These are phyloP conservation scores for Polypterus bichir DNA, from an alignment of 2,113 vertebrate species.

Conservation along the genomic window DNA sequence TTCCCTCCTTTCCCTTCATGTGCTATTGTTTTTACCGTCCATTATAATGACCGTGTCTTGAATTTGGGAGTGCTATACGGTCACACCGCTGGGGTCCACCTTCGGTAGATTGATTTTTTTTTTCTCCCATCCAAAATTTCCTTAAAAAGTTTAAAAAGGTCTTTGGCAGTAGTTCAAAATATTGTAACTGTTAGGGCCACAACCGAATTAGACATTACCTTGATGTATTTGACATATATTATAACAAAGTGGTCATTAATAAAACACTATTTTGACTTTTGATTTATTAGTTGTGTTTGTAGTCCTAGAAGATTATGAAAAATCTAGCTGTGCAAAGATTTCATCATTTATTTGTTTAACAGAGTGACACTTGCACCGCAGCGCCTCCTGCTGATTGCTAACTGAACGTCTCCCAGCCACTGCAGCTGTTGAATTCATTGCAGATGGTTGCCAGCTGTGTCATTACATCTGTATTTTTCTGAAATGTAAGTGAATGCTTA, in stretches of 20 bases:
- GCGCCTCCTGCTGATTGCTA: too few species aligned
- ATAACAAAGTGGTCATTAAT: constrained; percentile 69
- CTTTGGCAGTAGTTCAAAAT: constrained; percentile 9
- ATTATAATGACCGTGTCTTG: constrained; percentile 13
- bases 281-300: constrained; percentile 39
- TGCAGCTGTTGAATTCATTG: neutral
- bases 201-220: constrained; percentile 66
- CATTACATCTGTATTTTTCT: too few species aligned
- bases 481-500: too few species aligned
- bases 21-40: constrained; percentile 6
- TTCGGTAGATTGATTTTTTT: neutral
- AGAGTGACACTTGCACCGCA: neutral
- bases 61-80: constrained; percentile 20
- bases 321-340: neutral
- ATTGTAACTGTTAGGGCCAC: constrained; percentile 51
- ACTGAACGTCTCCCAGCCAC: neutral
- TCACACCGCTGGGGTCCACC: constrained; percentile 15
- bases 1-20: constrained; percentile 5
- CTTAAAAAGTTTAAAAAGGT: neutral
- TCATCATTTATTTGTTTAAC: neutral
- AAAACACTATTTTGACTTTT: constrained; percentile 80
- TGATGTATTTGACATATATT: constrained; percentile 75
- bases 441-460: neutral
- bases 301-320: constrained; percentile 20
- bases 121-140: constrained; percentile 12